These are phyloP conservation scores for Zaprionus kolodkinae DNA, from an alignment of 1,140 invertebrate species.

Conservation along the genomic window DNA sequence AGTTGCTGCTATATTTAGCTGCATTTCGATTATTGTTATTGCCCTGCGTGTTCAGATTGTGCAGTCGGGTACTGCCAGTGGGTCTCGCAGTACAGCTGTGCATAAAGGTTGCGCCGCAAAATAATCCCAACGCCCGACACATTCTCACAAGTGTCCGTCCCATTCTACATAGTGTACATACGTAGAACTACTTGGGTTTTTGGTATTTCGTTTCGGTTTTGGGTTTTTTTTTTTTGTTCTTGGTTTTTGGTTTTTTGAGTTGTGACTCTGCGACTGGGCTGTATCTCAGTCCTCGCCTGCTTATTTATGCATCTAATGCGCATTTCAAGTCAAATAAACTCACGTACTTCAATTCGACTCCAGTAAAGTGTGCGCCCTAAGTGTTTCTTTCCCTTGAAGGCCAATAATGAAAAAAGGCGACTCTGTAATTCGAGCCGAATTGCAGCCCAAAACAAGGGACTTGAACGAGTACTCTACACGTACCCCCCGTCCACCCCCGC, in stretches of 20 bases:
- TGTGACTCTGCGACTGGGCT: not conserved
- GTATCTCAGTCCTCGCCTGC: constrained; percentile 2
- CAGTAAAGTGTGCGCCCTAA: constrained; percentile 41
- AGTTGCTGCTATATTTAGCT: constrained; percentile 62
- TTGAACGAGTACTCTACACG: constrained; percentile 20
- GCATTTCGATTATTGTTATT: constrained; percentile 67
- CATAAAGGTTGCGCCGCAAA: constrained; percentile 55
- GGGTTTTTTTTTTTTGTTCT: constrained; percentile 3
- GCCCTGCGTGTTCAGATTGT: constrained; percentile 26
- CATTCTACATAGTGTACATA: not conserved
- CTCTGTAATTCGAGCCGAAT: constrained; percentile 52
- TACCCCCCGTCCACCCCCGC: not conserved
- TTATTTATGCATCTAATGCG: constrained; percentile 66
- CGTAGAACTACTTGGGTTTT: constrained; percentile 5
- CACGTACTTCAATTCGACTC: constrained; percentile 68
- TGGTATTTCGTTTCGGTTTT: not conserved
- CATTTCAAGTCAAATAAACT: constrained; percentile 71
- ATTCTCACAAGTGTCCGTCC: constrained; percentile 71
- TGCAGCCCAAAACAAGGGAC: constrained; percentile 26
- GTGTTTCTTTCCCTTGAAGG: constrained; percentile 56
- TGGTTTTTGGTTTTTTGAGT: constrained; percentile 4
- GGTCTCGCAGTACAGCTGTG: constrained; percentile 19
- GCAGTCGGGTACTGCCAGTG: not conserved
- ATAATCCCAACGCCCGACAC: constrained; percentile 68
- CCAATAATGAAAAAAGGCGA: constrained; percentile 2